Percentiles rank a stretch among this genome's conserved stretches.
phyloP scores from a whole-genome alignment of 2,113 vertebrate species.

The Trematocara variabile region DNA sequence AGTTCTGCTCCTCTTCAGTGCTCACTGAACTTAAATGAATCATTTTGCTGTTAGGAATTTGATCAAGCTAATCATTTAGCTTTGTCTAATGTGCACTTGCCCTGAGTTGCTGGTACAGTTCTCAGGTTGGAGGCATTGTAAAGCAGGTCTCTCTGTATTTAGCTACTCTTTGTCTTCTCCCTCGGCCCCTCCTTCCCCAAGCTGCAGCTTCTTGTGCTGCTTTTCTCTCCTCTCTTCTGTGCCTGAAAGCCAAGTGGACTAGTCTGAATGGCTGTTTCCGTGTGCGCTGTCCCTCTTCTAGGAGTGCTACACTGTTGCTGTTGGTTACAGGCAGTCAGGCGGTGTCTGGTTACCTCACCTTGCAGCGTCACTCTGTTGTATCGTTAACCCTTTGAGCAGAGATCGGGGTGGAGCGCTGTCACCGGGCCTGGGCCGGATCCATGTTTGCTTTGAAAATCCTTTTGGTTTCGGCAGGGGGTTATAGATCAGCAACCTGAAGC shows the following conservation, averaged over 20 bases:
- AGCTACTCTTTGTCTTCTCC: slow-evolving; percentile 35
- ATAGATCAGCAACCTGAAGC: neutral
- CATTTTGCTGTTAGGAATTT: slow-evolving; percentile 14
- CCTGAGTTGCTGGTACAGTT: neutral
- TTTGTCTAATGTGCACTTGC: neutral
- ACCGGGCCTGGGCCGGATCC: slow-evolving; percentile 8
- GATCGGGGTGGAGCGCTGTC: slow-evolving; percentile 28
- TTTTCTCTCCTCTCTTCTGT: slow-evolving; percentile 16
- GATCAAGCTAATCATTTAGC: neutral
- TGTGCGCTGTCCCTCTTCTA: slow-evolving; percentile 11
- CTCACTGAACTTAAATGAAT: slow-evolving; percentile 1
- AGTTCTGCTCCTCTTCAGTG: slow-evolving; percentile 1
- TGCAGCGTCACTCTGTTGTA: slow-evolving; percentile 51
- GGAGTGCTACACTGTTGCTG: slow-evolving; percentile 51
- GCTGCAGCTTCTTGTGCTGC: neutral
- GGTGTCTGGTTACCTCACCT: slow-evolving; percentile 75
- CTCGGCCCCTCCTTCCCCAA: neutral
- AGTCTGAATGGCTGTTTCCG: slow-evolving; percentile 49
- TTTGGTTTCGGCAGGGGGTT: slow-evolving; percentile 31
- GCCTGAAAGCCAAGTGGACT: slow-evolving; percentile 39
- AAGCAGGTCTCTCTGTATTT: slow-evolving; percentile 24
- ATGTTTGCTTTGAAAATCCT: slow-evolving; percentile 38
- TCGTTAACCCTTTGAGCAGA: slow-evolving; percentile 59
- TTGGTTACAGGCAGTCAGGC: slow-evolving; percentile 62
- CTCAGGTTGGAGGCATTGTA: slow-evolving; percentile 18